phyloP scores from a whole-genome alignment of 2,113 vertebrate genomes.

The Caranx melampygus region DNA sequence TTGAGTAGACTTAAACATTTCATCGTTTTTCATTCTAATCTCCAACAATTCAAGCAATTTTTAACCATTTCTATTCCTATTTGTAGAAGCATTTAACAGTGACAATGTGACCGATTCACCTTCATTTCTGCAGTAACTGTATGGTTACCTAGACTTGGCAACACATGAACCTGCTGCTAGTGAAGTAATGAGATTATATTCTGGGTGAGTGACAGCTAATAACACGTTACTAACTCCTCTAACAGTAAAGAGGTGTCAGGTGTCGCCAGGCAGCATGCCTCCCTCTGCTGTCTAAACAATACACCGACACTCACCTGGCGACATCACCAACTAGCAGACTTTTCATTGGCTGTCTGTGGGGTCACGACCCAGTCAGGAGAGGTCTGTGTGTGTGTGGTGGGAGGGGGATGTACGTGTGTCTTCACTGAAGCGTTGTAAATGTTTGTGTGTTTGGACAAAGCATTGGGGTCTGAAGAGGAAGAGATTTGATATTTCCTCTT shows the following conservation, averaged over 20 bases:
- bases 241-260: slow-evolving; percentile 12
- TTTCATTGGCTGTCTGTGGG: slow-evolving; percentile 24
- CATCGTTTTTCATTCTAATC: no score
- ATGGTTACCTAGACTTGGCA: no score
- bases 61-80: no score
- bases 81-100: neutral
- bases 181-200: slow-evolving; percentile 21
- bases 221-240: neutral
- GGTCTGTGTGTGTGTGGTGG: slow-evolving; percentile 1
- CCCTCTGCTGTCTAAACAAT: slow-evolving; percentile 36
- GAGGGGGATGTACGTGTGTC: slow-evolving; percentile 30
- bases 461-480: slow-evolving; percentile 5
- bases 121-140: no score
- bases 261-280: slow-evolving; percentile 34
- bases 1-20: no score
- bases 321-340: neutral
- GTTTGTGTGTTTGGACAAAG: slow-evolving; percentile 34
- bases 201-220: slow-evolving; percentile 26
- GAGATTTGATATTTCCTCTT: slow-evolving; percentile 40
- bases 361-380: neutral
- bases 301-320: slow-evolving; percentile 20
- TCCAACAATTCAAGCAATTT: no score
- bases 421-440: slow-evolving; percentile 5
- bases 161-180: neutral
- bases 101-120: neutral